Conservation (phyloP, 2,113 vertebrate species). For the Ranitomeya imitator region DNA sequence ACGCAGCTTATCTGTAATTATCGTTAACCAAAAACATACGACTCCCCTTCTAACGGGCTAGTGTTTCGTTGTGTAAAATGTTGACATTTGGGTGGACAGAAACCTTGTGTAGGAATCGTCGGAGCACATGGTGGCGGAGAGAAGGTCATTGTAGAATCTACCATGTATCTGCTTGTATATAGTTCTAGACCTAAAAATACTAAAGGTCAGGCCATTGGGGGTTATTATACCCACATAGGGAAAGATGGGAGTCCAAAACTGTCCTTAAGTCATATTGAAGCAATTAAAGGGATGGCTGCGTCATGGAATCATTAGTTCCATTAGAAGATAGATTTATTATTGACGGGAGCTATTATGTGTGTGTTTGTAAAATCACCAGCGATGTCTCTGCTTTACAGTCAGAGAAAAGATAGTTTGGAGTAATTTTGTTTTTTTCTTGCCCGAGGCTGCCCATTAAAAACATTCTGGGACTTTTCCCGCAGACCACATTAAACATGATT, state of each 20-base stretch:
- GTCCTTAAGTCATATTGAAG: constrained; percentile 15
- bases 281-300: constrained; percentile 18
- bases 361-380: constrained; percentile 31
- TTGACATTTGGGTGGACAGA: constrained; percentile 63
- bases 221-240: background rate
- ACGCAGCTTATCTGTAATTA: constrained; percentile 82
- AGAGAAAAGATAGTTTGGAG: constrained; percentile 41
- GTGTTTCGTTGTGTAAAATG: constrained; percentile 60
- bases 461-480: background rate
- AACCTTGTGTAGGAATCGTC: constrained; percentile 60
- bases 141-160: background rate
- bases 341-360: constrained; percentile 30
- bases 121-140: constrained; percentile 53
- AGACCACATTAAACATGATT: constrained; percentile 17
- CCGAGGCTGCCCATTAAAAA: constrained; percentile 15
- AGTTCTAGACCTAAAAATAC: background rate
- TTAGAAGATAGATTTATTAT: constrained; percentile 40
- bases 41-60: constrained; percentile 66
- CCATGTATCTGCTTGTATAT: background rate
- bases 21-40: constrained; percentile 77
- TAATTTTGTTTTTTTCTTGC: constrained; percentile 27
- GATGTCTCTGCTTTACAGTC: constrained; percentile 17
- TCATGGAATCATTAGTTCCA: constrained; percentile 41
- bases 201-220: background rate
- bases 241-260: constrained; percentile 20